phyloP scores from a whole-genome alignment of 2,888 invertebrate genomes.

The Hololepta plana region DNA sequence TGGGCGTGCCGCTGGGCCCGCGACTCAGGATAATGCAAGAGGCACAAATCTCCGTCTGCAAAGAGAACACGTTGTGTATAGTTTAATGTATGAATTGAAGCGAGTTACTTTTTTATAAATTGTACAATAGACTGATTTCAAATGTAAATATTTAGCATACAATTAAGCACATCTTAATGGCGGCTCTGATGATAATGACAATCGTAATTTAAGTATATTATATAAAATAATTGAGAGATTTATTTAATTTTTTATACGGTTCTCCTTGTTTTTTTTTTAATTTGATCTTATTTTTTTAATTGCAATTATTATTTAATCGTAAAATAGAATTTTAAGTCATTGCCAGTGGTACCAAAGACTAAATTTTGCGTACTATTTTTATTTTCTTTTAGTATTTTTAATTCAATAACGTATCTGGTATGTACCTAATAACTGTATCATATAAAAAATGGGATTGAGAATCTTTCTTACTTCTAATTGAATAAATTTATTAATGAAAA shows the following conservation, averaged over 20 bases:
- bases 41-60: constrained; percentile 47
- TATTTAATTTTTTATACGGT: constrained; percentile 5
- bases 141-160: no score
- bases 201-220: no score
- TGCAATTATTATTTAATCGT: constrained; percentile 8
- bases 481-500: no score
- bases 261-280: constrained; percentile 4
- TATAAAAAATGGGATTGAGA: no score
- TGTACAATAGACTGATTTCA: constrained; percentile 2
- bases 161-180: constrained; percentile 13
- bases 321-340: constrained; percentile 12
- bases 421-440: no score
- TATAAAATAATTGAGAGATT: no score
- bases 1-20: constrained; percentile 84
- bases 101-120: not conserved
- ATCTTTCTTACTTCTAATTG: no score
- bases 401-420: no score
- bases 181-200: no score
- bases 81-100: no score
- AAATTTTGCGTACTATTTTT: no score
- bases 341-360: constrained; percentile 21
- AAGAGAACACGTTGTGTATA: constrained; percentile 44
- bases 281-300: constrained; percentile 3
- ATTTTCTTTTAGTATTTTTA: no score
- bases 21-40: constrained; percentile 76